Percentiles rank a stretch among this genome's conserved stretches.
Evolutionary conservation across 2,797 vertebrate species (phyloP).

Genomic region (Darevskia mixta): DNA sequence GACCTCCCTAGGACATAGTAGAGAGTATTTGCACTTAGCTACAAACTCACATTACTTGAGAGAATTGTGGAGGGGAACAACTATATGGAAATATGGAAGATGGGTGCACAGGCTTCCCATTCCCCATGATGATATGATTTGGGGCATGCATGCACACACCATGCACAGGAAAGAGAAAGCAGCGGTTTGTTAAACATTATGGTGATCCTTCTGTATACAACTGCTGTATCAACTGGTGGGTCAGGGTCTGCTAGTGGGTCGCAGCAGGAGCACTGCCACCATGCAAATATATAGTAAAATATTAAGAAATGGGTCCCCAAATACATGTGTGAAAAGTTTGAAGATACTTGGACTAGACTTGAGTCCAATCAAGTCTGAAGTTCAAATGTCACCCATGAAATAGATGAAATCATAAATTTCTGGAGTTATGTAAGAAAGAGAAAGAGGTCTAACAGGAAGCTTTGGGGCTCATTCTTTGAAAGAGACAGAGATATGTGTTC

Average conservation of each 20-base stretch:
- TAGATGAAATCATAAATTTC: neutral
- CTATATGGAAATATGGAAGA: neutral
- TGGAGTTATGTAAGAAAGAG: neutral
- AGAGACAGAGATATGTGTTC: neutral
- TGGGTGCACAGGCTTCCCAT: neutral
- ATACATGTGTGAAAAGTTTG: too few species aligned
- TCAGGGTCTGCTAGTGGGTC: too few species aligned
- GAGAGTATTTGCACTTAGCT: neutral
- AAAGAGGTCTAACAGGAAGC: neutral
- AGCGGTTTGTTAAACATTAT: neutral
- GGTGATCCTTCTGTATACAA: neutral
- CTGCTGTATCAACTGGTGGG: neutral
- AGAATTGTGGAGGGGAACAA: neutral
- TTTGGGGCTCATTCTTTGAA: neutral
- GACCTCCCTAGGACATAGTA: neutral
- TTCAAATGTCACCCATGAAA: neutral
- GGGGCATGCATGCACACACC: too few species aligned
- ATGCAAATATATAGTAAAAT: too few species aligned
- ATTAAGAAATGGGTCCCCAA: too few species aligned
- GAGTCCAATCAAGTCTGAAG: neutral
- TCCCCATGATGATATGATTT: neutral
- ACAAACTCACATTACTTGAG: neutral
- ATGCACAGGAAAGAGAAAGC: neutral
- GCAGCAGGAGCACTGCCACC: too few species aligned
- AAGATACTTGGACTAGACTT: too few species aligned